Base-by-base conservation (phyloP, 2,888 invertebrate species). In the Oconnorella tubifera region DNA sequence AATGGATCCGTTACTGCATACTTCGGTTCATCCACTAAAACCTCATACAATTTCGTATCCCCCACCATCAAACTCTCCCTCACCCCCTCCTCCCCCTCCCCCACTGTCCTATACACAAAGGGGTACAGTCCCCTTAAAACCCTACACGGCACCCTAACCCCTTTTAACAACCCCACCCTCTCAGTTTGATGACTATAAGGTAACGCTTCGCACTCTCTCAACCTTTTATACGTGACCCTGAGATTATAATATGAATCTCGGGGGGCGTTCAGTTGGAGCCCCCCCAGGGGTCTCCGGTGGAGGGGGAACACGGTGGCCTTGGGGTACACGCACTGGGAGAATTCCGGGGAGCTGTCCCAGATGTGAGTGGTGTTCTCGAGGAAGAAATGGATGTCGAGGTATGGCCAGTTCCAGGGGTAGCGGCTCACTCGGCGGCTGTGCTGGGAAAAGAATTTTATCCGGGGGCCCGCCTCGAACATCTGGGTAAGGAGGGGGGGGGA, bases 311-410 rank as follows among this genome's bases (percentile, higher is more conserved):
- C 66, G 19, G 60, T 62, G 14, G 56, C 40, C 51, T 70, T 68
- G 10, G 62, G 66, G 57, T 65, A 72, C 19, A 65, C 56, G 27
- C 56, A 63, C 40, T 19, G 23, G 14, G 65, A 33, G 32, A 70
- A 70, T 32, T 68, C 59, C 49, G 64, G 59, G 3, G 68, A 58
- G 61, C 60, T 64, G 62, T 72, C 72, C 65, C 69, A 66, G 14
- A 72, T 68, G 59, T 68, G 71, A 14, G 71, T 72, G n/a, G 60
- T 19, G 25, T 10, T 51, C 58, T 72, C 68, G 10, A 56, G 31
- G 58, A 58, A 72, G 62, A 72, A 72, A 49, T 68, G 68, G 31
- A 72, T 68, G 62, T 72, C 72, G 19, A 72, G 48, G 57, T 72
- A 72, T 4, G 72, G 72, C 70, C 68, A 72, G 19, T 56, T 50